These are phyloP conservation scores for Adelognathus sp. DNA, from an alignment of 2,888 invertebrate species.

Conservation along the genomic window DNA sequence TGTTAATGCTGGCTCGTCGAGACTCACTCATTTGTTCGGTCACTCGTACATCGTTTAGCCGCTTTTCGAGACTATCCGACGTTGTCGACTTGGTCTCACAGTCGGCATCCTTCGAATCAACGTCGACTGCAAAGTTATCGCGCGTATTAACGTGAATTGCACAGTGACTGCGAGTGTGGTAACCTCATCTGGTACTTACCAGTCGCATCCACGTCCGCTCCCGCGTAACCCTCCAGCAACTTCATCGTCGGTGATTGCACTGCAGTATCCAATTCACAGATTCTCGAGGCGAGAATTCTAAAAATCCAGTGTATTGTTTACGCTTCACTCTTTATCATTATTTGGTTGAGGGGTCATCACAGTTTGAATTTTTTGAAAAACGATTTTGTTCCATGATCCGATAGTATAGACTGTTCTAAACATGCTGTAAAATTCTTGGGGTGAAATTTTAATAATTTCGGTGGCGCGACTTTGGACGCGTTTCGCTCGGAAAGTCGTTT, in stretches of 20 bases:
- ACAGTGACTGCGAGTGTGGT: not conserved
- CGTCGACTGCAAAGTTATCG: slow-evolving; percentile 33
- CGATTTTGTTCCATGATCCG: not conserved
- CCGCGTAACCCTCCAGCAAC: slow-evolving; percentile 85
- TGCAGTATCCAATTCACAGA: slow-evolving; percentile 91
- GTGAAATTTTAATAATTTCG: too few relatives aligned
- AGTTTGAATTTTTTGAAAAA: slow-evolving; percentile 10
- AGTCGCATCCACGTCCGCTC: slow-evolving; percentile 81
- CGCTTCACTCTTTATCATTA: too few relatives aligned
- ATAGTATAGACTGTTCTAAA: not conserved
- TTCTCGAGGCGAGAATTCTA: slow-evolving; percentile 91
- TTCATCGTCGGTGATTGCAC: slow-evolving; percentile 88
- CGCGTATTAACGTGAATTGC: not conserved
- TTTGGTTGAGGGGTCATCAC: too few relatives aligned
- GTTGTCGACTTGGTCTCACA: slow-evolving; percentile 44
- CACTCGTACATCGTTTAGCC: slow-evolving; percentile 50
- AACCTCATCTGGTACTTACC: slow-evolving; percentile 42
- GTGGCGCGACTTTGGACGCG: too few relatives aligned
- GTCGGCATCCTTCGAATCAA: slow-evolving; percentile 55
- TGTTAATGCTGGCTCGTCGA: slow-evolving; percentile 20
- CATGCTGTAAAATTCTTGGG: too few relatives aligned
- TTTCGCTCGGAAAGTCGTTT: too few relatives aligned
- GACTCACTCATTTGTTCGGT: slow-evolving; percentile 58
- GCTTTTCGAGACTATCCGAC: slow-evolving; percentile 48
- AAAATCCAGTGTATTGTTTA: slow-evolving; percentile 62